Evolutionary conservation across 1,140 invertebrate species (phyloP), one percentile per base, ranked within the genome.

Genomic region (Zophobas morio): DNA sequence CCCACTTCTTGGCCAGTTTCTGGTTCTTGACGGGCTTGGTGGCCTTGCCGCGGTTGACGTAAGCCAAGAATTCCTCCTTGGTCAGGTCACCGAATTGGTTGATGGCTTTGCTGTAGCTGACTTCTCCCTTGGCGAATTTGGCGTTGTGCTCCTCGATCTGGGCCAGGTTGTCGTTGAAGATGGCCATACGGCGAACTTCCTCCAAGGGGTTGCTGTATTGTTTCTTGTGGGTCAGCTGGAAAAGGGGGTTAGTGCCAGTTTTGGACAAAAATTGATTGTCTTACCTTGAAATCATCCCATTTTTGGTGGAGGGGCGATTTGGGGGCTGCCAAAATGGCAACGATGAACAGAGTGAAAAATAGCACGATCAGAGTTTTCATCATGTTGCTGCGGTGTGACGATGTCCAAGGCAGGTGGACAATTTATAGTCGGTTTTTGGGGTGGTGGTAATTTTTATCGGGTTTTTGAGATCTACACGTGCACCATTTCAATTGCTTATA

Each of bases 161-260:
- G 33, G 42, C 33, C 1, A 71, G 8, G 20, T 71, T 71, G 37
- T 0, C 1, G 3, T 34, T 8, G 66, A 70, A 42, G 36, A 32
- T 35, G 0, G n/a, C 95, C 87, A 93, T 88, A 33, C 94, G 91
- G 84, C 94, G 94, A 76, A 88, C 88, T 84, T 96, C 95, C 84
- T 96, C 95, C 0, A n/a, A n/a, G n/a, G n/a, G n/a, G n/a, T n/a
- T n/a, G n/a, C n/a, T n/a, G n/a, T n/a, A n/a, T n/a, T n/a, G n/a
- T n/a, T n/a, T n/a, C n/a, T n/a, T n/a, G n/a, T n/a, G n/a, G n/a
- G n/a, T n/a, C n/a, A n/a, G n/a, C 89, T 86, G 0, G 90, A 88
- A 82, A 87, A 90, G 3, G 88, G 84, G 83, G 6, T 46, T 96
- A 96, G 1, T 83, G 80, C 86, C 40, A 3, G 40, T 96, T 96